Evolutionary conservation across 2,113 vertebrate species (phyloP).

Genomic region (Oncorhynchus keta): DNA sequence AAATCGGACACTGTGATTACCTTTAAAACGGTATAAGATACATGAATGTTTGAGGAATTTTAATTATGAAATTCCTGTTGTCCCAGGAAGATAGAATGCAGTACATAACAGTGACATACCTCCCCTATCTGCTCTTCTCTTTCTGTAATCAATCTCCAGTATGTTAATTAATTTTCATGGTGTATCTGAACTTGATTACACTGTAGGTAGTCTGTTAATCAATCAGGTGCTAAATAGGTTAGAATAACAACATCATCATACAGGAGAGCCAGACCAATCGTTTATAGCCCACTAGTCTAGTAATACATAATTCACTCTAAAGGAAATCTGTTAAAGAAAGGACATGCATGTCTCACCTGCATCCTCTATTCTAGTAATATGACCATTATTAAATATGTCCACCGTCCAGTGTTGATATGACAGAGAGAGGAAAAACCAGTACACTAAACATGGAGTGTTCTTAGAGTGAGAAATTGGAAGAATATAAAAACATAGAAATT

Average conservation of each 20-base stretch:
- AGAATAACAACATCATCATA: neutral
- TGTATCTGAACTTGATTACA: neutral
- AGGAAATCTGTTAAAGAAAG: too few species aligned
- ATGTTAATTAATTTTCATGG: neutral
- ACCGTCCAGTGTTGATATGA: constrained; percentile 1
- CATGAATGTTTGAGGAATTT: too few species aligned
- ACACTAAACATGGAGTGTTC: neutral
- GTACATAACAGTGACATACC: neutral
- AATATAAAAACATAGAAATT: too few species aligned
- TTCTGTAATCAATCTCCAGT: too few species aligned
- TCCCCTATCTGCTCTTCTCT: too few species aligned
- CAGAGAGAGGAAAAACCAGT: neutral
- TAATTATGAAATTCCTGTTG: too few species aligned
- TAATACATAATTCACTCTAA: neutral
- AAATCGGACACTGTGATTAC: too few species aligned
- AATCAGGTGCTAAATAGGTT: neutral
- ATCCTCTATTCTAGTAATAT: neutral
- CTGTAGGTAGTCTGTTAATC: neutral
- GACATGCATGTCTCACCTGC: neutral
- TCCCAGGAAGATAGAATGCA: neutral
- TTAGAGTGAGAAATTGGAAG: too few species aligned
- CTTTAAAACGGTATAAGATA: too few species aligned
- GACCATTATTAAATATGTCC: neutral
- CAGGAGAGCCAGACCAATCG: neutral
- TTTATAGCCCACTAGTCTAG: neutral